Conservation (phyloP, 1,140 invertebrate genomes). For the Pemphigus obesinymphae region DNA sequence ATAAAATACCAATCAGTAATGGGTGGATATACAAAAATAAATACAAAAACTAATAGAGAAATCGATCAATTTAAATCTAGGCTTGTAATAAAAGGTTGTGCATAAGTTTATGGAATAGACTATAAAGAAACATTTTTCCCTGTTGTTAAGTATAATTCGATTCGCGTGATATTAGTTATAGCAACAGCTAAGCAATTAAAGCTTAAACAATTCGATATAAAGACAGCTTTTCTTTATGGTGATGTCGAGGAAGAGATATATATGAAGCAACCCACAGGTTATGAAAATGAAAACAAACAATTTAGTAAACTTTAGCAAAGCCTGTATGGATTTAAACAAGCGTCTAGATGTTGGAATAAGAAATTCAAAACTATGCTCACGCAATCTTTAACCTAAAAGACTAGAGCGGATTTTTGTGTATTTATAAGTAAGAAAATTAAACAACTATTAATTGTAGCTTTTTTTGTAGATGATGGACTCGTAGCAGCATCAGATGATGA, state of each 20-base stretch:
- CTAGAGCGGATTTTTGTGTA: no score
- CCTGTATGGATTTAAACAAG: constrained; percentile 51
- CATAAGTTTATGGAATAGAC: constrained; percentile 49
- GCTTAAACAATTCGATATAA: no score
- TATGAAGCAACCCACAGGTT: no score
- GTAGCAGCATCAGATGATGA: no score
- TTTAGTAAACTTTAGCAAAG: constrained; percentile 49
- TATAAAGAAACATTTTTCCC: constrained; percentile 51
- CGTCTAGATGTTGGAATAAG: constrained; percentile 48
- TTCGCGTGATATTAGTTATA: constrained; percentile 50
- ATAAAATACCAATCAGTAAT: constrained; percentile 47
- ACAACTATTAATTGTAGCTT: no score
- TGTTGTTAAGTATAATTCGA: constrained; percentile 48
- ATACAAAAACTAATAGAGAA: constrained; percentile 46
- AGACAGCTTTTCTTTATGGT: no score
- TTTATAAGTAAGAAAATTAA: no score
- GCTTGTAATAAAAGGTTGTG: constrained; percentile 53
- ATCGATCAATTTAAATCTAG: constrained; percentile 51
- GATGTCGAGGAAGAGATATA: no score
- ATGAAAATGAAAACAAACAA: no score
- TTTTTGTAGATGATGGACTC: no score
- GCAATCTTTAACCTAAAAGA: no score
- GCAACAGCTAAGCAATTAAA: constrained; percentile 48
- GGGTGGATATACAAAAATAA: constrained; percentile 51
- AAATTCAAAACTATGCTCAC: no score